Percentiles rank a stretch among this genome's conserved stretches.
phyloP scores from a whole-genome alignment of 2,888 invertebrate species.

The Eristalinus sepulchralis region DNA sequence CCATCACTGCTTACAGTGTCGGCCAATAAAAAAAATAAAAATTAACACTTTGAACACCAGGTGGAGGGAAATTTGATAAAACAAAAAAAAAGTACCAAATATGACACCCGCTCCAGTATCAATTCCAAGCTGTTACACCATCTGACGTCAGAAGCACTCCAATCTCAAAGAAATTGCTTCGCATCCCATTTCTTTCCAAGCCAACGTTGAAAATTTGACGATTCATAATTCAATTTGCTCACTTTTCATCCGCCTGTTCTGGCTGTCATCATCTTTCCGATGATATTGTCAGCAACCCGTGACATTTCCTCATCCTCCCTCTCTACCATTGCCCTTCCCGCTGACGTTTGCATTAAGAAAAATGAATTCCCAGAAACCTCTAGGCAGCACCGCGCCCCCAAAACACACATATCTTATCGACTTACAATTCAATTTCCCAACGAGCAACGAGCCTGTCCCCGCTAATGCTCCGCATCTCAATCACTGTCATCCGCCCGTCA shows the following conservation, averaged over 20 bases:
- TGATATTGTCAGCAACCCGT: neutral
- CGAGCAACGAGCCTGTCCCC: neutral
- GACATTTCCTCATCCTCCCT: neutral
- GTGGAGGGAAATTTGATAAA: no score
- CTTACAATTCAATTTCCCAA: neutral
- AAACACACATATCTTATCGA: neutral
- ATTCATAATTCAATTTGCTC: neutral
- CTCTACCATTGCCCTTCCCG: neutral
- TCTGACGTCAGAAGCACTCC: no score
- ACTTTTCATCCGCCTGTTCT: neutral
- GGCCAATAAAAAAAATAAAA: no score
- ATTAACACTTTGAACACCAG: no score
- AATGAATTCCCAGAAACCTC: neutral
- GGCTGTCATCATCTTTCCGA: neutral
- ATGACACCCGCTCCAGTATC: no score
- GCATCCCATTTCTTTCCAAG: no score
- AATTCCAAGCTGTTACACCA: no score
- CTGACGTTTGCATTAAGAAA: neutral
- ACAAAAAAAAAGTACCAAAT: no score
- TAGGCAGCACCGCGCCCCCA: neutral
- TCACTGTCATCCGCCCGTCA: conserved; percentile 17
- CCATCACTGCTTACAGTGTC: no score
- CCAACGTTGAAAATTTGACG: neutral
- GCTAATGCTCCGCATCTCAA: neutral
- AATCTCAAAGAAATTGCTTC: no score